Base-by-base conservation (phyloP, 2,888 invertebrate species). In the Molanna angustata region DNA sequence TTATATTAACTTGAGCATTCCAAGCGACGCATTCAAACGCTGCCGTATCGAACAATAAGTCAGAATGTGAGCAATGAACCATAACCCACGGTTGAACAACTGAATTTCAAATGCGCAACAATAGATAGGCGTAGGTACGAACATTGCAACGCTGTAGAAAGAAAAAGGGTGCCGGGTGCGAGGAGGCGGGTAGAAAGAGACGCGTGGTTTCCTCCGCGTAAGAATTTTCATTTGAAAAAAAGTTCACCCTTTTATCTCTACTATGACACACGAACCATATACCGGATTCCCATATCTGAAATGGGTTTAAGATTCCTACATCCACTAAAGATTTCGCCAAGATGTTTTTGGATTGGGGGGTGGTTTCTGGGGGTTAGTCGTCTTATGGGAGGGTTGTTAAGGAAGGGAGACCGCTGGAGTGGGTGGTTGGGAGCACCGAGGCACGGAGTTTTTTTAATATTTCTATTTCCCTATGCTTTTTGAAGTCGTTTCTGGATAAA, bases 391-490 rank as follows among this genome's bases (percentile, higher is more conserved):
- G 17, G 22, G n/a, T n/a, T n/a, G n/a, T 20, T 16, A 31, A 21
- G 39, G 27, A 2, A 13, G 21, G 37, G 11, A 18, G 20, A n/a
- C 13, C 4, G 2, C 6, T 7, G 6, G 35, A 17, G 4, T 11
- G 22, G 6, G 39, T 2, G 1, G 19, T 7, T 6, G 13, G 17
- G 4, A 16, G n/a, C n/a, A n/a, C n/a, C n/a, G n/a, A n/a, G n/a
- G n/a, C n/a, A n/a, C 4, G 43, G 35, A 20, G 4, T 9, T 58
- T 58, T 58, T 58, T 58, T 58, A 58, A 58, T 58, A 58, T 58
- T 58, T 55, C 58, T 56, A 58, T 58, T 58, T 56, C 52, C 55
- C 52, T 53, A 47, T 56, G 55, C 58, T 55, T 55, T 52, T 49
- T 43, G 49, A 53, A 58, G 55, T 50, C 55, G 46, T 50, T 57